Evolutionary conservation across 2,888 invertebrate genomes (phyloP).

Genomic region (Lepidochrysops patricia): DNA sequence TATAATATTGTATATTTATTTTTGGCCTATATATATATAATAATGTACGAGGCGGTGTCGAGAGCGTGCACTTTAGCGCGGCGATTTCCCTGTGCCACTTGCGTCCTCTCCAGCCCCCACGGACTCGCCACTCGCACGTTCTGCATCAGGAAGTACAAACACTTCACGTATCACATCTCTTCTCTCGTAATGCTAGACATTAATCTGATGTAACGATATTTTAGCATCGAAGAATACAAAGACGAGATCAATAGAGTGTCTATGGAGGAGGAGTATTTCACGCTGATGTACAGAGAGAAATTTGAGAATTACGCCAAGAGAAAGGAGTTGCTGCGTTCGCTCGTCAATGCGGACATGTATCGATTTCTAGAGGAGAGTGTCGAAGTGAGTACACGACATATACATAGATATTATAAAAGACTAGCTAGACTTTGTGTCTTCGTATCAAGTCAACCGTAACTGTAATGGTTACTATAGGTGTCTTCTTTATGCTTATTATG

Average conservation of each 20-base stretch:
- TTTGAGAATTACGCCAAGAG: conserved; percentile 31
- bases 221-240: conserved; percentile 37
- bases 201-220: conserved; percentile 20
- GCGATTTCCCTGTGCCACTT: conserved; percentile 24
- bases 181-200: neutral
- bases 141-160: conserved; percentile 10
- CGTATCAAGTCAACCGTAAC: no score
- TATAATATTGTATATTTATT: conserved; percentile 5
- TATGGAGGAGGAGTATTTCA: conserved; percentile 33
- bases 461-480: no score
- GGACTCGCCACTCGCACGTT: neutral
- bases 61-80: conserved; percentile 24
- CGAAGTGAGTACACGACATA: conserved; percentile 31
- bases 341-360: conserved; percentile 30
- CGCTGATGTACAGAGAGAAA: conserved; percentile 31
- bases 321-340: conserved; percentile 27
- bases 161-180: conserved; percentile 1
- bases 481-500: neutral
- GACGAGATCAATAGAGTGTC: conserved; percentile 33
- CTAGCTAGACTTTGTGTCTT: no score
- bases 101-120: neutral
- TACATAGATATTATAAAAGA: neutral
- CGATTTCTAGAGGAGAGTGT: conserved; percentile 33
- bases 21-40: neutral
- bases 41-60: conserved; percentile 7